Base-by-base conservation (phyloP, 2,113 vertebrate genomes). In the Hiodon tergisus region DNA sequence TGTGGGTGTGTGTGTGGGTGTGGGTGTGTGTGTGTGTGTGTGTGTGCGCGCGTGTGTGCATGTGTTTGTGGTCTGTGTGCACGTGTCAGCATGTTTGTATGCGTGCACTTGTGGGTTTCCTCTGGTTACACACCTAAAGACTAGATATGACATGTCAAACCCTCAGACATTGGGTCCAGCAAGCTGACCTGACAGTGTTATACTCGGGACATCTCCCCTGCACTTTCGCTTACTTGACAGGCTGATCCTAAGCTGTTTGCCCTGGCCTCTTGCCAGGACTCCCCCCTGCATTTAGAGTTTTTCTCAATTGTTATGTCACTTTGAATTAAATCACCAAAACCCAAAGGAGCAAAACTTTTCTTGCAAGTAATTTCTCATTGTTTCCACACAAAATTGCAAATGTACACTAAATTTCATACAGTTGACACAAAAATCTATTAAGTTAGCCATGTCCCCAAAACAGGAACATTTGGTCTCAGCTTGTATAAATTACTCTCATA, bases 251-350 rank as follows among this genome's bases (percentile, higher is more conserved):
- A 17, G 52, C 17, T 14, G 52, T 58, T 61, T 50, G 31, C 14
- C 48, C 6, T 73, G 76, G 76, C 54, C 55, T 17, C 2, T 54
- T 51, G 54, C 76, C 70, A 67, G 52, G 11, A 67, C 63, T 67
- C 61, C 54, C 60, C 71, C 55, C 48, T 13, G 66, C 60, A 71
- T 71, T 74, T 65, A 75, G 51, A 13, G 4, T 17, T 46, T 55
- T 17, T 31, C 31, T 31, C 31, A 31, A 31, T 31, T 31, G 31
- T 31, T 31, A 31, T 1, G 31, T 2, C 31, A 31, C 31, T 31
- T 31, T 31, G 31, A 31, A 31, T 31, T 31, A 31, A 31, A 31
- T 31, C 31, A 31, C 31, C 31, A 31, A 31, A 31, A 31, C 31
- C 31, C 31, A 31, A 31, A 31, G 31, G 31, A 31, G 31, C 31